phyloP scores from a whole-genome alignment of 2,797 vertebrate species.

The Sebastes nivosus region DNA sequence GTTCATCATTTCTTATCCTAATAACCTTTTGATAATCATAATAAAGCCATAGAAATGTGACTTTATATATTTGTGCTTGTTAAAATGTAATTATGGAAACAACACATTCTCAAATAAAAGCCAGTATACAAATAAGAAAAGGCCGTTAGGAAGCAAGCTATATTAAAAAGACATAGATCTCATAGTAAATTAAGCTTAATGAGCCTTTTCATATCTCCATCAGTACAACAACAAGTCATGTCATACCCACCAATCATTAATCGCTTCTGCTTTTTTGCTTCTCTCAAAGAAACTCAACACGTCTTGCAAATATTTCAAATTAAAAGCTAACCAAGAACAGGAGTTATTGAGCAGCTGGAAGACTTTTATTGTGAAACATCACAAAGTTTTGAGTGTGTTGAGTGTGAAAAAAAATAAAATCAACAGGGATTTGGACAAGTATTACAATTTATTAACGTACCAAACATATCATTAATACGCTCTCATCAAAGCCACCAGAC shows the following conservation, averaged over 20 bases:
- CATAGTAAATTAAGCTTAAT: background rate
- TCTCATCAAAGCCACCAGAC: accelerated
- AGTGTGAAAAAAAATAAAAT: background rate
- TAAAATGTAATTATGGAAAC: background rate
- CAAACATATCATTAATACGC: background rate
- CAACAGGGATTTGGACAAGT: background rate
- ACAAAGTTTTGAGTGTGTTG: background rate
- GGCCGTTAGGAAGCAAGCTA: background rate
- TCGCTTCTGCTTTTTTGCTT: background rate
- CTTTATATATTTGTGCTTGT: background rate
- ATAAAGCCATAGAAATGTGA: background rate
- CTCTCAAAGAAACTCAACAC: accelerated
- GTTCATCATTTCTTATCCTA: background rate
- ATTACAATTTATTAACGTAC: accelerated
- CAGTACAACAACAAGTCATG: background rate
- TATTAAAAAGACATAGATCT: background rate
- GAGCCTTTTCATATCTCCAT: background rate
- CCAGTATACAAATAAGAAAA: background rate
- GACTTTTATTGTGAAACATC: background rate
- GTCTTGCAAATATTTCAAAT: background rate
- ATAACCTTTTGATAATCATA: background rate
- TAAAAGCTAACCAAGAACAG: background rate
- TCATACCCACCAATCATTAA: background rate
- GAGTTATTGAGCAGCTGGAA: background rate
- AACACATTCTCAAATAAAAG: background rate